phyloP scores from a whole-genome alignment of 1,140 invertebrate species.

The Lucilia sericata region DNA sequence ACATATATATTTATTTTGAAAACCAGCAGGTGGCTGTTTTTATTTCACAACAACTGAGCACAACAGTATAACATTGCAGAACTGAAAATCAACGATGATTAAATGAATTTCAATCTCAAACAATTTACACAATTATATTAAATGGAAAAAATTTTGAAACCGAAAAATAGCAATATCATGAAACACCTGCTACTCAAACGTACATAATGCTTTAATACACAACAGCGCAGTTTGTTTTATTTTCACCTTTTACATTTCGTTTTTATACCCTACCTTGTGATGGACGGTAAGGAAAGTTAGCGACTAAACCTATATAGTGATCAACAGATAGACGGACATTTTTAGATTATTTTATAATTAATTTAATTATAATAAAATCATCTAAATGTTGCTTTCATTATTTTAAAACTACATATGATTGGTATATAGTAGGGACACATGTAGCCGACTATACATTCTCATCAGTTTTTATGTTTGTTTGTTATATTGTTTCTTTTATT shows the following conservation, averaged over 20 bases:
- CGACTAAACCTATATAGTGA: too few species aligned
- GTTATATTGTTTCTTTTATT: background rate
- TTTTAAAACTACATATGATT: too few species aligned
- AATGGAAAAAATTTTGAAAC: background rate
- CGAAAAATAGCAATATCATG: constrained; percentile 27
- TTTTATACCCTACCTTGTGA: background rate
- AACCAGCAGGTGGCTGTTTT: constrained; percentile 13
- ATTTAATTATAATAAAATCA: too few species aligned
- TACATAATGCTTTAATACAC: constrained; percentile 5
- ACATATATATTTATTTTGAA: background rate
- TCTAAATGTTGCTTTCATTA: too few species aligned
- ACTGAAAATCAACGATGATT: constrained; percentile 20
- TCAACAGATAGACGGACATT: too few species aligned
- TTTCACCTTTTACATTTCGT: background rate
- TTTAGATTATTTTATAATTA: too few species aligned
- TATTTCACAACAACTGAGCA: background rate
- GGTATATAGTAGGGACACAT: too few species aligned
- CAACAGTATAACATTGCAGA: background rate
- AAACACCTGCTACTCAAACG: background rate
- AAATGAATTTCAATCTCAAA: constrained; percentile 24
- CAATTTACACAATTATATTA: constrained; percentile 24
- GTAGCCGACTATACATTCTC: too few species aligned
- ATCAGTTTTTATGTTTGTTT: background rate
- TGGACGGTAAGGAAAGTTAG: too few species aligned
- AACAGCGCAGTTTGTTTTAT: background rate